A percentile compares a stretch with the other conserved stretches of the same genome.
These are phyloP conservation scores for Achlya flavicornis DNA, from an alignment of 2,888 invertebrate species.

Conservation along the genomic window DNA sequence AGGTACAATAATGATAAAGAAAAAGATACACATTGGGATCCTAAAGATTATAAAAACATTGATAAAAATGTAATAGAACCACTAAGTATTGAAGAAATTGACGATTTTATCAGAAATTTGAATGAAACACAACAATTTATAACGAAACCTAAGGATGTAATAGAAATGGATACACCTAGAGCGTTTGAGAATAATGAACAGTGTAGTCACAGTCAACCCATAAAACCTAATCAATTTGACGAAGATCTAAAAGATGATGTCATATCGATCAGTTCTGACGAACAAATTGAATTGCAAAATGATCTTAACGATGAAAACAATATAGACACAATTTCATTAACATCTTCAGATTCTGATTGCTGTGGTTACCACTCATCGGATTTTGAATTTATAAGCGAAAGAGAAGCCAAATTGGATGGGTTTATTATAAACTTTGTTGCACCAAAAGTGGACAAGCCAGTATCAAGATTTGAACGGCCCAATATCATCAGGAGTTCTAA, in stretches of 20 bases:
- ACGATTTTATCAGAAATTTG: constrained; percentile 3
- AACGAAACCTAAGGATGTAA: not conserved
- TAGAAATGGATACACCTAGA: not conserved
- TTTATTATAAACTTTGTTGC: constrained; percentile 34
- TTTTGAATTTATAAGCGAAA: constrained; percentile 71
- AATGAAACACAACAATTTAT: not conserved
- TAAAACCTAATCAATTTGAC: not conserved
- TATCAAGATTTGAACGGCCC: not conserved
- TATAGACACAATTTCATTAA: constrained; percentile 14
- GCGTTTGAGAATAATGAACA: too few relatives aligned
- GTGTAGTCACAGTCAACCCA: too few relatives aligned
- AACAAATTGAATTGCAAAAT: constrained; percentile 14
- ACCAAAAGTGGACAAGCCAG: constrained; percentile 18
- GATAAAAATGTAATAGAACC: constrained; percentile 3
- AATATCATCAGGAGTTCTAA: not conserved
- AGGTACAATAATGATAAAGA: constrained; percentile 8
- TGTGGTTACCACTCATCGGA: constrained; percentile 65
- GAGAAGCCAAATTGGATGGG: constrained; percentile 51
- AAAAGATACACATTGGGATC: not conserved
- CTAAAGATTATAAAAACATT: not conserved
- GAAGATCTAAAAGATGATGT: constrained; percentile 16
- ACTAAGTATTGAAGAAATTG: constrained; percentile 11
- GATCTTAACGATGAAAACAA: constrained; percentile 12
- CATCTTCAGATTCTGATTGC: constrained; percentile 28
- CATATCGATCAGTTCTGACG: constrained; percentile 16